Evolutionary conservation across 2,888 invertebrate species (phyloP).

Genomic region (Tryphoninae sp.): DNA sequence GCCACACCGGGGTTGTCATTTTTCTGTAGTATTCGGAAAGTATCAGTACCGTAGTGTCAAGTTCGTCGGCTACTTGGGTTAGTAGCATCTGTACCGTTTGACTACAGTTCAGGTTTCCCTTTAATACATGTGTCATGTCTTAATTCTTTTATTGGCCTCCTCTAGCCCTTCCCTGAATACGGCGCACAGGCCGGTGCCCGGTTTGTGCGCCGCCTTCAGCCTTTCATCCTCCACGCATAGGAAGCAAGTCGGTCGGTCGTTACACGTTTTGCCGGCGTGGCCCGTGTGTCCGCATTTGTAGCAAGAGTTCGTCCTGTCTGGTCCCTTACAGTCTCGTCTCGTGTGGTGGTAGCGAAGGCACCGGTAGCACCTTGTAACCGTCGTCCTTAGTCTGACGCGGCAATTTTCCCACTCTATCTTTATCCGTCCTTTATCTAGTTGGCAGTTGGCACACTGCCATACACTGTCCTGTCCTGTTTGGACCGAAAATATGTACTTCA

Average conservation of each 20-base stretch:
- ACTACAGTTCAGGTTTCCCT: conserved; percentile 48
- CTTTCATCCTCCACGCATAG: conserved; percentile 26
- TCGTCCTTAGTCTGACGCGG: conserved; percentile 41
- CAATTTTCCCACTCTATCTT: conserved; percentile 25
- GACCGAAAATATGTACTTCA: conserved; percentile 18
- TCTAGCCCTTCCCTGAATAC: conserved; percentile 39
- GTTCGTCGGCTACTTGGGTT: conserved; percentile 38
- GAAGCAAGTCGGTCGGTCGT: conserved; percentile 4
- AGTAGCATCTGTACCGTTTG: conserved; percentile 27
- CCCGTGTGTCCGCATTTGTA: conserved; percentile 33
- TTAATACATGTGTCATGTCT: conserved; percentile 31
- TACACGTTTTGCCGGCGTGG: conserved; percentile 11
- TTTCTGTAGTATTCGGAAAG: conserved; percentile 44
- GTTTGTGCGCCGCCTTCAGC: conserved; percentile 11
- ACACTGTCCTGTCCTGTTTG: conserved; percentile 32
- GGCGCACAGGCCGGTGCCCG: conserved; percentile 32
- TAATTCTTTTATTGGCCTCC: conserved; percentile 37
- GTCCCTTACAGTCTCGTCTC: conserved; percentile 3
- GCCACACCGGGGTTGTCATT: conserved; percentile 8
- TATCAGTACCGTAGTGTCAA: conserved; percentile 34
- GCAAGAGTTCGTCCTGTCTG: conserved; percentile 27
- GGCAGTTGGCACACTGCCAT: conserved; percentile 50
- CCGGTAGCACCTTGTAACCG: conserved; percentile 30
- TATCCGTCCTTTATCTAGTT: conserved; percentile 26
- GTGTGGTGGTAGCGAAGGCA: conserved; percentile 24